Evolutionary conservation across 2,888 invertebrate genomes (phyloP).

Genomic region (Acholoe squamosa): DNA sequence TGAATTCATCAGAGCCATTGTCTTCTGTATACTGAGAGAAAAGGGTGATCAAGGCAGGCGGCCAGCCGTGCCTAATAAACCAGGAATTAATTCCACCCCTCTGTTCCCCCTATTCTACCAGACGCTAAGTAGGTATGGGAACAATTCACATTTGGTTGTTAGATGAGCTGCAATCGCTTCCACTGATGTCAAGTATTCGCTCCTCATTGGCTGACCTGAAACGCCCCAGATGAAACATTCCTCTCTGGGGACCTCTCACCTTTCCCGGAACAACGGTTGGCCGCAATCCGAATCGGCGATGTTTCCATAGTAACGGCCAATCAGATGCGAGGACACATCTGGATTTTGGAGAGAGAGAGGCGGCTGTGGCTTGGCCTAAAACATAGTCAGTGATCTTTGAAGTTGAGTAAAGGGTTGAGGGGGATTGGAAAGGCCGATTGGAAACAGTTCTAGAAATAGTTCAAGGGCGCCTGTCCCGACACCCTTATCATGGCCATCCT

Average conservation of each 20-base stretch:
- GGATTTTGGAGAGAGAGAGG: not conserved
- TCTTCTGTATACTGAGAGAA: not conserved
- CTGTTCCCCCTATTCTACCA: not conserved
- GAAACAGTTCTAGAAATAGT: not conserved
- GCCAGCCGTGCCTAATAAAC: constrained; percentile 28
- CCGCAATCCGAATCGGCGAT: not conserved
- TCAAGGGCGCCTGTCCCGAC: too few relatives aligned
- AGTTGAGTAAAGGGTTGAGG: not conserved
- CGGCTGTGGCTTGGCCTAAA: not conserved
- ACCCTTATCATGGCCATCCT: too few relatives aligned
- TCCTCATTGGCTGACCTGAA: not conserved
- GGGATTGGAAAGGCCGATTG: not conserved
- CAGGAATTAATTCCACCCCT: constrained; percentile 10
- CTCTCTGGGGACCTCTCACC: constrained; percentile 17
- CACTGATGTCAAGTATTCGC: not conserved
- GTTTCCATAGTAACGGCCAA: constrained; percentile 20
- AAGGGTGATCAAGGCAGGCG: not conserved
- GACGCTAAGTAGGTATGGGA: not conserved
- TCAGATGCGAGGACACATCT: constrained; percentile 21
- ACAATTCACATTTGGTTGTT: constrained; percentile 33
- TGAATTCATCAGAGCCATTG: constrained; percentile 24
- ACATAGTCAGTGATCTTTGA: not conserved
- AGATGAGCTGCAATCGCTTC: constrained; percentile 23
- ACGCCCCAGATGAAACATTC: constrained; percentile 18
- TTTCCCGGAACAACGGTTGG: not conserved